These are phyloP conservation scores for Rambutsinella grinnellia DNA, from an alignment of 2,888 invertebrate genomes.

Conservation along the genomic window DNA sequence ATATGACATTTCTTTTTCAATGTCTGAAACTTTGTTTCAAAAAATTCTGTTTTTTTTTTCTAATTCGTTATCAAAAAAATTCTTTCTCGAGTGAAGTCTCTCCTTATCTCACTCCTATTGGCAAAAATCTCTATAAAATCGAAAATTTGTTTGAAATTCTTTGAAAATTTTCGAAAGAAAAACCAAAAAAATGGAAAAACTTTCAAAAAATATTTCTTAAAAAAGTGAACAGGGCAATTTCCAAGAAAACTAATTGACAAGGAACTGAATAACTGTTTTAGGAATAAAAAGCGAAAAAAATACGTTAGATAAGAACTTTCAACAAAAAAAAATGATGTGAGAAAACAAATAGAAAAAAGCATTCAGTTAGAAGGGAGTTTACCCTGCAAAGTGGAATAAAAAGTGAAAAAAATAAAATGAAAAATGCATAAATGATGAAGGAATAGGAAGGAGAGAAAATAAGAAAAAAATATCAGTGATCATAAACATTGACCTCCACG, in stretches of 20 bases:
- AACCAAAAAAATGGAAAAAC: conserved; percentile 59
- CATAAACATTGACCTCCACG: conserved; percentile 11
- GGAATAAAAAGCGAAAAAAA: not conserved
- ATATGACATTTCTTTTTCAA: not conserved
- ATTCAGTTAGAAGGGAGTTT: conserved; percentile 3
- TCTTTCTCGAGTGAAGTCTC: too few species aligned
- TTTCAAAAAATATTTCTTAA: conserved; percentile 44
- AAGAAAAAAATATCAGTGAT: conserved; percentile 36
- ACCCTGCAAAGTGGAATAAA: conserved; percentile 2
- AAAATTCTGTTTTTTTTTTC: conserved; percentile 3
- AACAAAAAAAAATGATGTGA: not conserved
- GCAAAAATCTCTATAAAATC: not conserved
- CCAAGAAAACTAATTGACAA: conserved; percentile 25
- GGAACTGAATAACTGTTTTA: conserved; percentile 15
- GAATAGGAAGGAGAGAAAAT: conserved; percentile 14
- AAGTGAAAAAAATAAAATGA: conserved; percentile 4
- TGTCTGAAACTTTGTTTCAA: conserved; percentile 18
- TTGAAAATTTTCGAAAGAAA: conserved; percentile 40
- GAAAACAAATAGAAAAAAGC: conserved; percentile 21
- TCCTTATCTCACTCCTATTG: not conserved
- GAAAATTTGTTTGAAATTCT: not conserved
- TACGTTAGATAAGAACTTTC: conserved; percentile 7
- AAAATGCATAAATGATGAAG: not conserved
- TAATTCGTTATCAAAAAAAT: conserved; percentile 20
- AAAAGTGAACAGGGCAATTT: conserved; percentile 47